Base-by-base conservation (phyloP, 2,113 vertebrate species). In the Tringa solitaria region DNA sequence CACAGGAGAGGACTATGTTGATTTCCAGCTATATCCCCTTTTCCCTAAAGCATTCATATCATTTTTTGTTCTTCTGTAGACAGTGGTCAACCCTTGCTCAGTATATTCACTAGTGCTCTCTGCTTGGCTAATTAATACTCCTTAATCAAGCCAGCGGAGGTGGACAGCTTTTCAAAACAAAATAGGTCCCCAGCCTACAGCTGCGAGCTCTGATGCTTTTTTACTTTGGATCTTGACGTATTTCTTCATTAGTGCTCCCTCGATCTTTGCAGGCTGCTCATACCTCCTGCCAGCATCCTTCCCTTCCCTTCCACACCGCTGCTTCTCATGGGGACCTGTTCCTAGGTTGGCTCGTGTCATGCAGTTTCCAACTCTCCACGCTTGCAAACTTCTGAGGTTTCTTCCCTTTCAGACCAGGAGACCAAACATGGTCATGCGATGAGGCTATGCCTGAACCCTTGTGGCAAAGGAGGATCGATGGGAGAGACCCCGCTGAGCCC, bases 101-200 rank as follows among this genome's bases (percentile, higher is more conserved):
- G 15, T 33, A 21, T 54, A 23, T 59, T 75, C 43, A 12, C 35
- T 91, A 19, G 5, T 73, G 27, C 30, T 81, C 16, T 81, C 60
- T 0, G 0, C 72, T 80, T 68, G 45, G 33, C 72, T 94, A 92
- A 91, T 95, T 95, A 92, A 59, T 39, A 43, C 3, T 67, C 43
- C 28, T 92, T 85, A 76, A 90, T 90, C 27, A 94, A 84, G 59
- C 22, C 39, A 53, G 73, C 0, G 4, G 73, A 94, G 30, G 51
- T 89, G 91, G 86, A 75, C 89, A 95, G 77, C 80, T 67, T 91
- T 87, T 89, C 77, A 82, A 75, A 91, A 43, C 68, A 81, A 67
- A 65, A 35, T 21, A 75, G 16, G 26, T 87, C 46, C 51, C 89
- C 51, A 78, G 21, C 60, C 64, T 60, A n/a, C 43, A 81, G 20